Percentiles rank a stretch among this genome's conserved stretches.
Evolutionary conservation across 2,797 vertebrate species (phyloP).

Genomic region (Falco berigora): DNA sequence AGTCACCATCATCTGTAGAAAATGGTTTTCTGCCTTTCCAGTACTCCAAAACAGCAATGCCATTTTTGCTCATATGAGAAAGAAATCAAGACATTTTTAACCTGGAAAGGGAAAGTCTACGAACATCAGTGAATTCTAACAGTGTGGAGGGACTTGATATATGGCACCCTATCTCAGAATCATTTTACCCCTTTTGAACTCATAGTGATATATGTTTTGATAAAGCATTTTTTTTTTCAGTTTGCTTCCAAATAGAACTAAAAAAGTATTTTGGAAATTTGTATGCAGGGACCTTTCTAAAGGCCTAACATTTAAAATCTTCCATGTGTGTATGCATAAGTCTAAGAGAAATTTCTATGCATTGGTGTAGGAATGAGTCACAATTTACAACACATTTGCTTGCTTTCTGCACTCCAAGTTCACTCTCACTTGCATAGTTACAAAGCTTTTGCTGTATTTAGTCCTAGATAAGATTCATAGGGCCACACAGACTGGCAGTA

Average conservation of each 20-base stretch:
- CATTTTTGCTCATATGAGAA: neutral
- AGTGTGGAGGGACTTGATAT: neutral
- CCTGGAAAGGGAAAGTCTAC: neutral
- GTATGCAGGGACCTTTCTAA: neutral
- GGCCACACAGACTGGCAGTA: neutral
- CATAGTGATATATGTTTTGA: neutral
- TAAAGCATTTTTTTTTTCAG: neutral
- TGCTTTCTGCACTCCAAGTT: neutral
- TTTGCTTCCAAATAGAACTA: neutral
- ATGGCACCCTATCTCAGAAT: neutral
- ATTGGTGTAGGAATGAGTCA: neutral
- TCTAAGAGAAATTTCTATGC: neutral
- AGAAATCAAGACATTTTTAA: neutral
- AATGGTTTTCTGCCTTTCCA: neutral
- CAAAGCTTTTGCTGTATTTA: neutral
- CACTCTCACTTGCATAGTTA: neutral
- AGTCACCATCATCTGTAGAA: neutral
- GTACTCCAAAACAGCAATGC: neutral
- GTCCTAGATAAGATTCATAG: constrained; percentile 14
- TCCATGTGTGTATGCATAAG: neutral
- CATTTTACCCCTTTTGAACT: neutral
- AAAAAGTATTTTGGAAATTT: neutral
- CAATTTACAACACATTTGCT: neutral
- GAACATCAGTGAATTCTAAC: neutral
- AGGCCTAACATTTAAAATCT: neutral